Evolutionary conservation across 2,888 invertebrate genomes (phyloP), one percentile per base, ranked within the genome.

Genomic region (Acleris emargana): DNA sequence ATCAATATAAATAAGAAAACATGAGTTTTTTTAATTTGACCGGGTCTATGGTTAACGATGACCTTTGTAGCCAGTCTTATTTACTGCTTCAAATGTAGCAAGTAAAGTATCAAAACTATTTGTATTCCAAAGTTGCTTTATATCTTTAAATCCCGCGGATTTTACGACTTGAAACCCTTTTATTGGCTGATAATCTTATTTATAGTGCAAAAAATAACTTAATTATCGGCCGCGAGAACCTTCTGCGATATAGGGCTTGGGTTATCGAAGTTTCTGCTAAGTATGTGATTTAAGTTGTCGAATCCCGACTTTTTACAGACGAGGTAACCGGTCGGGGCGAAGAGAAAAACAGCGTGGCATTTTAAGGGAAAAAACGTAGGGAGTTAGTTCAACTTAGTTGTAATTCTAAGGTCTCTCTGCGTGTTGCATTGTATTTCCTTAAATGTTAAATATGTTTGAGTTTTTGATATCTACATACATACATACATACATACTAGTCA

Each of bases 161-260:
- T 57, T 22, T 16, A 42, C 54, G 11, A 51, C 49, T 20, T 49
- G 16, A 17, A 17, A 17, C 49, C 3, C 11, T 49, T 20, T 11
- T 49, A 17, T 54, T 45, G 45, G 7, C 45, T 45, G n/a, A 17
- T 49, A 49, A 55, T 57, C 25, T 45, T 57, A 57, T 57, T 57
- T 28, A 57, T 57, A 25, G 45, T 6, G 43, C 25, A 57, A 57
- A 45, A 57, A 57, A 43, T 25, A 25, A 45, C 17, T 45, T 57
- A 43, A 45, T 55, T 43, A 55, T 43, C 43, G 3, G 43, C 4
- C 25, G 5, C 16, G 22, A 55, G 55, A 43, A 42, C n/a, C n/a
- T 43, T 43, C 16, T 16, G 22, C 22, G 55, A 55, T 25, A 43
- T 11, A 3, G 43, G 38, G 38, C 38, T 42, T n/a, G 54, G 54